These are phyloP conservation scores for Uropetala carovei DNA, from an alignment of 2,888 invertebrate species.

Conservation along the genomic window DNA sequence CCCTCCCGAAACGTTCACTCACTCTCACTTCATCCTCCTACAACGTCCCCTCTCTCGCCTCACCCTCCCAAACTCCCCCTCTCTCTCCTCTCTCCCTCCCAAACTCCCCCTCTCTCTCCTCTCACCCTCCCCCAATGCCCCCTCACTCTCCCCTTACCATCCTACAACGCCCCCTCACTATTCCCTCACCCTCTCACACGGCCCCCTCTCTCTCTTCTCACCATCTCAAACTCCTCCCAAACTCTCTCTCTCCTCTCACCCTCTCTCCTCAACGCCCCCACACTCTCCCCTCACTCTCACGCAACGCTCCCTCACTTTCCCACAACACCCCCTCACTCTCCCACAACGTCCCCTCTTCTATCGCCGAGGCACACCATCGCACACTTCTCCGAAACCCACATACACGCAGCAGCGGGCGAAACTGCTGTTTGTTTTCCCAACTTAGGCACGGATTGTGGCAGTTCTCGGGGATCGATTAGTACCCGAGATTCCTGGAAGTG, in stretches of 20 bases:
- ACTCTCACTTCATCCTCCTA: no score
- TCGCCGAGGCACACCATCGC: neutral
- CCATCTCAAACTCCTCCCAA: neutral
- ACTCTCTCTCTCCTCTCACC: neutral
- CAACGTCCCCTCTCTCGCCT: no score
- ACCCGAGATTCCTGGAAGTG: neutral
- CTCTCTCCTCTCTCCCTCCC: no score
- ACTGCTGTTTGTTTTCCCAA: conserved; percentile 15
- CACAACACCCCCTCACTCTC: neutral
- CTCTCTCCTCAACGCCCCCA: no score
- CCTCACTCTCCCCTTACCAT: no score
- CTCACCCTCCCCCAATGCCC: no score
- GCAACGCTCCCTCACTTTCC: neutral
- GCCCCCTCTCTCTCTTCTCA: neutral
- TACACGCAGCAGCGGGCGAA: neutral
- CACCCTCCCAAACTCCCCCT: no score
- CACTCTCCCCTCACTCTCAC: no score
- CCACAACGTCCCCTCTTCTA: neutral
- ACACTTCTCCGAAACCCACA: neutral
- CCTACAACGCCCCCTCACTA: no score
- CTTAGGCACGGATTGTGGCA: conserved; percentile 12
- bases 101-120: no score
- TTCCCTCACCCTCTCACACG: no score
- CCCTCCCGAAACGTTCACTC: no score
- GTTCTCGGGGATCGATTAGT: neutral